Evolutionary conservation across 2,797 vertebrate genomes (phyloP).

Genomic region (Halcyon smyrnensis): DNA sequence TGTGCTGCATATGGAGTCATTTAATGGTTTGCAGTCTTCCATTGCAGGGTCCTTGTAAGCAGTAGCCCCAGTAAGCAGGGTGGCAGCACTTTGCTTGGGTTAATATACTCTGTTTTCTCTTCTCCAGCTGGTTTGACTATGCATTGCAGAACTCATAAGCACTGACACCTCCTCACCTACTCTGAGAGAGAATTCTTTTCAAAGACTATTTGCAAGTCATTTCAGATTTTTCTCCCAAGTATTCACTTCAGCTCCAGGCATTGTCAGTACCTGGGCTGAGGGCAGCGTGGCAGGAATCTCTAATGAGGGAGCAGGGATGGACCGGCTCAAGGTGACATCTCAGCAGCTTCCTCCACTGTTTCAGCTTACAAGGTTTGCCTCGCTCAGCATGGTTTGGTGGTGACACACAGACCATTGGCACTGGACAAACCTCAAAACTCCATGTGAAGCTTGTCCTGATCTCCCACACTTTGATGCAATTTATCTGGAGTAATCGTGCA

Average conservation of each 20-base stretch:
- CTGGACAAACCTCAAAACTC: neutral
- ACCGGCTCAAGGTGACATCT: neutral
- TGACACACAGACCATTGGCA: neutral
- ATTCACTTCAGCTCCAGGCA: neutral
- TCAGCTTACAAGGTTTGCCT: neutral
- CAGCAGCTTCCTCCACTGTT: neutral
- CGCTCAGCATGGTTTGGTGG: neutral
- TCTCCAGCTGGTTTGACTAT: neutral
- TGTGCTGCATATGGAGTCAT: neutral
- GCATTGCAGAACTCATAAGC: rapidly evolving
- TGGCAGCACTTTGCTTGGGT: neutral
- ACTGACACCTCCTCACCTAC: neutral
- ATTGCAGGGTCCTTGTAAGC: neutral
- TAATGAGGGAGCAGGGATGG: neutral
- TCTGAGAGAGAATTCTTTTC: neutral
- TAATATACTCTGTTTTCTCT: neutral
- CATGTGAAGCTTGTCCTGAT: rapidly evolving
- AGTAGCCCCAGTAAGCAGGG: neutral
- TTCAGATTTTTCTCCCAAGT: neutral
- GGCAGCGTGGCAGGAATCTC: neutral
- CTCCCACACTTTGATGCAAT: neutral
- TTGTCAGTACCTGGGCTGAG: neutral
- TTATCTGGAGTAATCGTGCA: neutral
- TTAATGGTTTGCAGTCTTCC: neutral
- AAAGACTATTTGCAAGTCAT: neutral